These are phyloP conservation scores for Gopherus evgoodei DNA, from an alignment of 2,113 vertebrate species.

Conservation along the genomic window DNA sequence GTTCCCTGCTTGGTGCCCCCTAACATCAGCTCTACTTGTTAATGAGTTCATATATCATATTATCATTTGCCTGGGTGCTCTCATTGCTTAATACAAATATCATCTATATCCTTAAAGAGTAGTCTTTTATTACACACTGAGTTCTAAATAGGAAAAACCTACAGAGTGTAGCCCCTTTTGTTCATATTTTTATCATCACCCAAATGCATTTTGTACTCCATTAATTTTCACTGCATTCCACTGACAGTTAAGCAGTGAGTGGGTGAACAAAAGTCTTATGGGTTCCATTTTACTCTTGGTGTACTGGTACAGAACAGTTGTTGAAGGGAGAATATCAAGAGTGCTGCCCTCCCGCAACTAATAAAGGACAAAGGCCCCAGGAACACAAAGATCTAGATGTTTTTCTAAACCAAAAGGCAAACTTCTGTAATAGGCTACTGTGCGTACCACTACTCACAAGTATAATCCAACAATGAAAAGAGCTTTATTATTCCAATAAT, in stretches of 20 bases:
- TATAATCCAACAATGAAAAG: neutral
- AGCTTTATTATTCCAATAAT: neutral
- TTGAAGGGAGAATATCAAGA: neutral
- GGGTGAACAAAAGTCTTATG: neutral
- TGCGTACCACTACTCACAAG: neutral
- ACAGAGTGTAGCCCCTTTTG: neutral
- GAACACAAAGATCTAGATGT: neutral
- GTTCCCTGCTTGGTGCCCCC: too few relatives aligned
- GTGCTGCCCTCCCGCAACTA: neutral
- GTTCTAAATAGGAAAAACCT: neutral
- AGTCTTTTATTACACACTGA: neutral
- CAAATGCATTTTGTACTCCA: neutral
- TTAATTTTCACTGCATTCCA: neutral
- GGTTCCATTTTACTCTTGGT: neutral
- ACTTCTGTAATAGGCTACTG: neutral
- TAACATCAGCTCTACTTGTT: neutral
- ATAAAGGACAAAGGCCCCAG: neutral
- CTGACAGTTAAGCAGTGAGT: neutral
- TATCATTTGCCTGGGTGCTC: neutral
- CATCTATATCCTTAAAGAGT: neutral
- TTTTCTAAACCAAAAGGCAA: conserved; percentile 28
- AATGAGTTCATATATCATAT: neutral
- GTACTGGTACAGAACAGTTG: neutral
- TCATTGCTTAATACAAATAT: neutral
- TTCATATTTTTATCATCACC: conserved; percentile 10